A percentile compares a stretch with the other conserved stretches of the same genome.
Conservation (phyloP, 2,113 vertebrate species). For the Grammomys surdaster region DNA sequence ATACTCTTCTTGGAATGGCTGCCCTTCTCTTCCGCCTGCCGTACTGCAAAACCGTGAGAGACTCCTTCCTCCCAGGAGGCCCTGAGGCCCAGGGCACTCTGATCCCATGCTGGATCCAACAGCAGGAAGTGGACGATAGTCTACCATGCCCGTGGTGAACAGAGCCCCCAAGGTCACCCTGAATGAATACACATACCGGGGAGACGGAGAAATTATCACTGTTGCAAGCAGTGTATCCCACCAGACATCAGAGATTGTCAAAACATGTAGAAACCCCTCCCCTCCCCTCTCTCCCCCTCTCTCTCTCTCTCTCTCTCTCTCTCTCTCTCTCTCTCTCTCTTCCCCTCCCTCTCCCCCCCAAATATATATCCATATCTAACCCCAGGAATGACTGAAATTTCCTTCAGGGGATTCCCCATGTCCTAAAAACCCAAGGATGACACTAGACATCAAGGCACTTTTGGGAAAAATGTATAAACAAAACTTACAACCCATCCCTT, state of each 20-base stretch:
- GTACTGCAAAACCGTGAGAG: neutral
- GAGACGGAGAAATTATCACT: neutral
- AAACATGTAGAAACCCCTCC: neutral
- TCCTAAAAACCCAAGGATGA: neutral
- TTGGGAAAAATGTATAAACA: neutral
- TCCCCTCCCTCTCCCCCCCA: neutral
- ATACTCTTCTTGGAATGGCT: neutral
- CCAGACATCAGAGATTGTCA: neutral
- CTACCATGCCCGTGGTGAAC: neutral
- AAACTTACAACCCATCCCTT: neutral
- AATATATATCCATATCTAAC: neutral
- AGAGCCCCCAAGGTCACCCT: neutral
- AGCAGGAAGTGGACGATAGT: neutral
- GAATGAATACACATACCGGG: neutral
- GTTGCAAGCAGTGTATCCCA: neutral
- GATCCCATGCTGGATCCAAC: neutral
- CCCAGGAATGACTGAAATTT: neutral
- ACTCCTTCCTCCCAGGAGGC: neutral
- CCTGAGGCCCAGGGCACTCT: neutral
- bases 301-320: neutral
- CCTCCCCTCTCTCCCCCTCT: neutral
- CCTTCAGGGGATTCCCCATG: neutral
- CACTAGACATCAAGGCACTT: neutral
- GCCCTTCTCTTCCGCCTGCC: neutral
- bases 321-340: neutral